A percentile compares a stretch with the other conserved stretches of the same genome.
phyloP scores from a whole-genome alignment of 2,113 vertebrate species.

The Rhinopomastus cyanomelas region DNA sequence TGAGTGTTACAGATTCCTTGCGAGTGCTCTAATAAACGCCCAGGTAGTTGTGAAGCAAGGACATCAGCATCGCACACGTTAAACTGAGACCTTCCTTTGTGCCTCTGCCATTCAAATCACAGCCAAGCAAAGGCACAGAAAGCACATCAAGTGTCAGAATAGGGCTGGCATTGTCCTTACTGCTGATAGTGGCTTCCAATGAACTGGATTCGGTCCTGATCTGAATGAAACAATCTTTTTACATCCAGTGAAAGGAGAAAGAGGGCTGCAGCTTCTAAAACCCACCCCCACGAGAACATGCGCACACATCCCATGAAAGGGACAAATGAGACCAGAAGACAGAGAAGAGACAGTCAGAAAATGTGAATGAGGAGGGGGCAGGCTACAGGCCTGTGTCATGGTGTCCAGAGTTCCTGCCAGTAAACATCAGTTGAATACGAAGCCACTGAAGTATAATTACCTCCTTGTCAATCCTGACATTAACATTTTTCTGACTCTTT shows the following conservation, averaged over 20 bases:
- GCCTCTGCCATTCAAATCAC: background rate
- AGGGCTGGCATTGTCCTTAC: background rate
- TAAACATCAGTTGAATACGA: slow-evolving; percentile 48
- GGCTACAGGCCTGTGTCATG: background rate
- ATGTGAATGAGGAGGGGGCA: background rate
- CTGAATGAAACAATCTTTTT: background rate
- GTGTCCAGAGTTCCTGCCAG: slow-evolving; percentile 38
- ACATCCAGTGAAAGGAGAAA: background rate
- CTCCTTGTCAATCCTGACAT: slow-evolving; percentile 59
- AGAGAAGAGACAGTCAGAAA: slow-evolving; percentile 2
- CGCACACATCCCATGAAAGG: background rate
- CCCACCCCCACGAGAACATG: background rate
- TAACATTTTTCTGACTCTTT: slow-evolving; percentile 52
- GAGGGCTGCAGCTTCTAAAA: background rate
- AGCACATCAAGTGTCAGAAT: background rate
- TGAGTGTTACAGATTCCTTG: background rate
- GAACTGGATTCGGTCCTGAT: background rate
- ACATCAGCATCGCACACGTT: background rate
- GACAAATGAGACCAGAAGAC: background rate
- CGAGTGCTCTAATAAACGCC: background rate
- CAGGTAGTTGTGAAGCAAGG: background rate
- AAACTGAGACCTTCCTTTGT: background rate
- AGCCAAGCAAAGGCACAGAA: background rate
- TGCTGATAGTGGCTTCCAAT: slow-evolving; percentile 2
- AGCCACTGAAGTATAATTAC: slow-evolving; percentile 53